Evolutionary conservation across 2,888 invertebrate genomes (phyloP), one percentile per base, ranked within the genome.

Genomic region (Caenorhabditis virilis): DNA sequence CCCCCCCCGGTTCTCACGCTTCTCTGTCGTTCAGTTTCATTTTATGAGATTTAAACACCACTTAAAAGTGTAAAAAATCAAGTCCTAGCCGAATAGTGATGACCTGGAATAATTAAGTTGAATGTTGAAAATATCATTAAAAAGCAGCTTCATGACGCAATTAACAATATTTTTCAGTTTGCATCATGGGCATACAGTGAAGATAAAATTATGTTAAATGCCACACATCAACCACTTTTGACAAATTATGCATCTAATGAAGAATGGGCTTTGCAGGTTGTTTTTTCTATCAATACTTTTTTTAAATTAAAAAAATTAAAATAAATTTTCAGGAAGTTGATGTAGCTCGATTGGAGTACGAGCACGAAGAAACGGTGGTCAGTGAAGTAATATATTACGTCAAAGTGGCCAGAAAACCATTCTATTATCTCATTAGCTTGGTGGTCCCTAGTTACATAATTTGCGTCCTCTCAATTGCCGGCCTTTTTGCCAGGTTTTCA

Each of bases 101-200:
- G n/a, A n/a, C n/a, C n/a, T n/a, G n/a, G n/a, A n/a, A n/a, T n/a
- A n/a, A n/a, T n/a, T n/a, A n/a, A n/a, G n/a, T n/a, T n/a, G n/a
- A n/a, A n/a, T n/a, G n/a, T n/a, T n/a, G n/a, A n/a, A n/a, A n/a
- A n/a, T n/a, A n/a, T n/a, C n/a, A n/a, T n/a, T n/a, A n/a, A n/a
- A n/a, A n/a, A n/a, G 13, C 23, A 30, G n/a, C 30, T 15, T 13
- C 9, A 20, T 16, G 20, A 22, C 18, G n/a, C n/a, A n/a, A n/a
- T n/a, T n/a, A n/a, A n/a, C n/a, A n/a, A n/a, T n/a, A n/a, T 51
- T 42, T 46, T 76, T 51, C 53, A 74, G 71, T 71, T 78, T 20
- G 78, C 78, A 13, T 76, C 75, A 3, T 78, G 78, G 78, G 75
- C 72, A 15, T 78, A 78, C 53, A 67, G 70, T 16, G 72, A 74